These are phyloP conservation scores for Oreochromis spilurus DNA, from an alignment of 2,113 vertebrate species.

Conservation along the genomic window DNA sequence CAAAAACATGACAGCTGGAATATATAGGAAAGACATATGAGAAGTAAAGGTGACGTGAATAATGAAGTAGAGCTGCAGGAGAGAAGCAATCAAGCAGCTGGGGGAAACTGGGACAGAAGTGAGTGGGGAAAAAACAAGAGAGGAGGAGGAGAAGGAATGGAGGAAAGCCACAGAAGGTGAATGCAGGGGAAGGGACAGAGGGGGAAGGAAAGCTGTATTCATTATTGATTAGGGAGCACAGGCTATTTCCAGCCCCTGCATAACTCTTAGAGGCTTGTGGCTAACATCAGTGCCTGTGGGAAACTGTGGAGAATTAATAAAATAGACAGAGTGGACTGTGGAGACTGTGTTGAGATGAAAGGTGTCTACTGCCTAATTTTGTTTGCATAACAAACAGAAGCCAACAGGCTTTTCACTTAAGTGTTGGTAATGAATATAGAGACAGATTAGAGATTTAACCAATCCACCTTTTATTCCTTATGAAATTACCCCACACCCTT, in stretches of 20 bases:
- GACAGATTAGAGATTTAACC: not conserved
- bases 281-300: slow-evolving; percentile 5
- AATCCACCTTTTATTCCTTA: not conserved
- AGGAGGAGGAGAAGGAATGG: not conserved
- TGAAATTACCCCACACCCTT: not conserved
- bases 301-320: not conserved
- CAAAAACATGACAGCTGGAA: not conserved
- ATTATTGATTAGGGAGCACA: slow-evolving; percentile 63
- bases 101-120: not conserved
- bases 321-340: not conserved
- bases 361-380: not conserved
- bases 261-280: not conserved
- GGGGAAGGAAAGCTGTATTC: slow-evolving; percentile 45
- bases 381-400: not conserved
- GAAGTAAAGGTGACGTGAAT: not conserved
- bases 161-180: slow-evolving; percentile 2
- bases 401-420: not conserved
- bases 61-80: not conserved
- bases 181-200: not conserved
- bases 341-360: not conserved
- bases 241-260: slow-evolving; percentile 45
- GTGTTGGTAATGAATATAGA: not conserved
- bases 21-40: not conserved
- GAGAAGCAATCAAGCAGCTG: not conserved
- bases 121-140: slow-evolving; percentile 12